phyloP scores from a whole-genome alignment of 1,140 invertebrate species.

The Gonioctena quinquepunctata region DNA sequence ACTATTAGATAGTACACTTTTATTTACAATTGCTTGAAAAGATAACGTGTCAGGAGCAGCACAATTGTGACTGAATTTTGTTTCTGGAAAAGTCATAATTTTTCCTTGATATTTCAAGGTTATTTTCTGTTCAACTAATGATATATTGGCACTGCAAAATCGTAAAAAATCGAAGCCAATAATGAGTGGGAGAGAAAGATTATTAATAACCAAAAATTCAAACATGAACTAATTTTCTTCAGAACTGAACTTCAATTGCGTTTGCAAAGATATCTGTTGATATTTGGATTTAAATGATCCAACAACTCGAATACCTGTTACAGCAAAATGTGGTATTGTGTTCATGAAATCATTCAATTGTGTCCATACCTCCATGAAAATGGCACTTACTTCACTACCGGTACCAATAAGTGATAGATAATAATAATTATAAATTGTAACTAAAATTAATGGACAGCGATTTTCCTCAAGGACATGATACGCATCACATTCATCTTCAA shows the following conservation, averaged over 20 bases:
- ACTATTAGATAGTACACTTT: background rate
- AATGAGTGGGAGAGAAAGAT: background rate
- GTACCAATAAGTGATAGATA: background rate
- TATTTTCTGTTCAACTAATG: too few species aligned
- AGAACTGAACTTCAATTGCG: too few species aligned
- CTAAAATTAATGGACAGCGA: background rate
- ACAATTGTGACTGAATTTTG: background rate
- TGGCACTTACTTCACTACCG: background rate
- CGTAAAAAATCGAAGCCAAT: slow-evolving; percentile 8
- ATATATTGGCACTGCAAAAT: background rate
- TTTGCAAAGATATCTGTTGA: background rate
- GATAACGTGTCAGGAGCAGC: background rate
- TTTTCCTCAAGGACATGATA: background rate
- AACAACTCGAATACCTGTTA: background rate
- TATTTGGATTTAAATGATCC: background rate
- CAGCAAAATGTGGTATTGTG: background rate
- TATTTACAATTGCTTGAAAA: too few species aligned
- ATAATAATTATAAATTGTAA: background rate
- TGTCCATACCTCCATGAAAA: background rate
- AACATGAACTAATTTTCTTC: background rate
- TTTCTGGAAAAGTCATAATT: background rate
- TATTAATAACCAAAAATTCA: slow-evolving; percentile 1
- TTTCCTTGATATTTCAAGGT: background rate
- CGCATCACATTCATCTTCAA: too few species aligned
- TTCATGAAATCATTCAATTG: background rate